Conservation (phyloP, 1,140 invertebrate genomes). For the Eumeta japonica region DNA sequence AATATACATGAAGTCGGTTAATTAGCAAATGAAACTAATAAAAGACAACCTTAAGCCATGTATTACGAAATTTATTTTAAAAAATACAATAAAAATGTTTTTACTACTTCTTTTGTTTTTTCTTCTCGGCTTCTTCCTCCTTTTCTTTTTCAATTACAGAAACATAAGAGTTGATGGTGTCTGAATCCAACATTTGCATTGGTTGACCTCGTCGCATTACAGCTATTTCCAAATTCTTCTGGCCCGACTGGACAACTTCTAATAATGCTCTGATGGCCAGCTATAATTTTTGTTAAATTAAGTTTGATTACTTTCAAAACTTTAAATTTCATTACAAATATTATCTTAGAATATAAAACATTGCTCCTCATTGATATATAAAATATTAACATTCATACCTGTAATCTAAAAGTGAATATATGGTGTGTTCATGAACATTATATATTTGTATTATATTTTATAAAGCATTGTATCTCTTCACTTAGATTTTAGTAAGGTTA, state of each 20-base stretch:
- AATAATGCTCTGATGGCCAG: conserved; percentile 93
- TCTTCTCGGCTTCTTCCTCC: conserved; percentile 96
- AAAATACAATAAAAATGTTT: conserved; percentile 27
- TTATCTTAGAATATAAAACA: background rate
- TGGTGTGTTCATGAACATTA: no score
- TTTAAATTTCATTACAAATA: background rate
- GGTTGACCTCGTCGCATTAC: conserved; percentile 84
- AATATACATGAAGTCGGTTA: no score
- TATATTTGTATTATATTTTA: no score
- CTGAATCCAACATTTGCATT: conserved; percentile 86
- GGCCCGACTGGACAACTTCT: conserved; percentile 97
- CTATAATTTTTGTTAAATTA: no score
- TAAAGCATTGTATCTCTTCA: no score
- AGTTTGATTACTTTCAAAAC: no score
- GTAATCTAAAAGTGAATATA: no score
- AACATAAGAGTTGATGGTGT: conserved; percentile 90
- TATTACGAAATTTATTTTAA: conserved; percentile 30
- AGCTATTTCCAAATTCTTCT: conserved; percentile 97
- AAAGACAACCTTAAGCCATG: conserved; percentile 32
- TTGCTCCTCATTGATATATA: conserved; percentile 10
- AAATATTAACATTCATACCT: no score
- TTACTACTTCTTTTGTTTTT: conserved; percentile 88
- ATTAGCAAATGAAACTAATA: no score
- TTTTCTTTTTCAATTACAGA: conserved; percentile 96
- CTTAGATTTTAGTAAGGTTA: no score